These are phyloP conservation scores for Centropus bengalensis DNA, from an alignment of 2,113 vertebrate species.

Conservation along the genomic window DNA sequence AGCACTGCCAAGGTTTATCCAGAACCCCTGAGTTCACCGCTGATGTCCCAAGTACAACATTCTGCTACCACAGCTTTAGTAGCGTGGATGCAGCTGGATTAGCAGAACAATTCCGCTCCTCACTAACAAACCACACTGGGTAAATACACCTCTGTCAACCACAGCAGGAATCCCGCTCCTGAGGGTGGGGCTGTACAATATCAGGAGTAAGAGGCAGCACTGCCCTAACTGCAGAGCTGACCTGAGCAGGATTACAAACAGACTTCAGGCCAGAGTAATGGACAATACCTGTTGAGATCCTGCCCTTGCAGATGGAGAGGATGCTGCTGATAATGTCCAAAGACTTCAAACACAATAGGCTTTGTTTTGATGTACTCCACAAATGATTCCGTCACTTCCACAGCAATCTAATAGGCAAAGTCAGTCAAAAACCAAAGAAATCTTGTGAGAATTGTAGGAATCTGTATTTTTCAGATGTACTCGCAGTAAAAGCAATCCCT, in stretches of 20 bases:
- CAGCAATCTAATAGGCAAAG: constrained; percentile 83
- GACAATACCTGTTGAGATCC: constrained; percentile 87
- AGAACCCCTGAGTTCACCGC: background rate
- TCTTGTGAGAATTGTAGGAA: background rate
- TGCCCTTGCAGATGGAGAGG: constrained; percentile 90
- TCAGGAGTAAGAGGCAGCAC: background rate
- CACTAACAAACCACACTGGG: background rate
- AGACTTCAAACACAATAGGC: constrained; percentile 97
- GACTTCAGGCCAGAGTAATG: background rate
- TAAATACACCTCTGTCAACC: background rate
- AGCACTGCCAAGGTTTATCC: background rate
- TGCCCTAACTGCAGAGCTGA: background rate
- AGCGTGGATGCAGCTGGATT: background rate
- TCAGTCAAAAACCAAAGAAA: background rate
- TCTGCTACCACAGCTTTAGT: background rate
- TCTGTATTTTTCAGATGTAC: background rate
- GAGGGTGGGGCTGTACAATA: background rate
- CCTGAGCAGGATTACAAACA: background rate
- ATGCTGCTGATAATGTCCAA: constrained; percentile 97
- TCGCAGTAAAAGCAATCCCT: background rate
- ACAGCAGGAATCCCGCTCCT: background rate
- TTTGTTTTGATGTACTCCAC: constrained; percentile 96
- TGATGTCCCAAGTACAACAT: background rate
- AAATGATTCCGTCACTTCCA: constrained; percentile 96
- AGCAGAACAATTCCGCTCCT: background rate